A percentile compares a stretch with the other conserved stretches of the same genome.
Evolutionary conservation across 2,113 vertebrate genomes (phyloP).

Genomic region (Oreochromis spilurus): DNA sequence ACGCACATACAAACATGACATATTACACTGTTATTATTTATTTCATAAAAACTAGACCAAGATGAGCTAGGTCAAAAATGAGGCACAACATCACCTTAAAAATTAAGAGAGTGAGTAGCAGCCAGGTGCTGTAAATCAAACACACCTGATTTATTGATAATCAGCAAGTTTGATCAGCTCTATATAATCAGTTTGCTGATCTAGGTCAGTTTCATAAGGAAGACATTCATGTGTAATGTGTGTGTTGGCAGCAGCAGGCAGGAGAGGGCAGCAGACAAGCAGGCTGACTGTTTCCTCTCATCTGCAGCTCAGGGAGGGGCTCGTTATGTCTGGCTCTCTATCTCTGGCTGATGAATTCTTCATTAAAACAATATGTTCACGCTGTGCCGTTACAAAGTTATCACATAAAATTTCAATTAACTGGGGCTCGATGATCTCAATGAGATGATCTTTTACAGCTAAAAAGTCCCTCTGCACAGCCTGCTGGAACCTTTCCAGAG

Average conservation of each 20-base stretch:
- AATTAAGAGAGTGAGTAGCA: background rate
- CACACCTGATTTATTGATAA: background rate
- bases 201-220: background rate
- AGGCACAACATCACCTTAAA: background rate
- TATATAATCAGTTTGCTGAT: background rate
- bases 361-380: slow-evolving; percentile 54
- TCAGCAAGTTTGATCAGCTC: background rate
- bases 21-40: background rate
- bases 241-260: slow-evolving; percentile 30
- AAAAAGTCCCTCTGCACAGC: slow-evolving; percentile 38
- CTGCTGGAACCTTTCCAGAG: slow-evolving; percentile 37
- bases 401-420: slow-evolving; percentile 49
- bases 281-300: slow-evolving; percentile 26
- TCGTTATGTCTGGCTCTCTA: slow-evolving; percentile 42
- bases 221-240: background rate
- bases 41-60: background rate
- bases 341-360: slow-evolving; percentile 54
- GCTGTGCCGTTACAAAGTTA: slow-evolving; percentile 25
- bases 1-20: background rate
- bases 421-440: slow-evolving; percentile 41
- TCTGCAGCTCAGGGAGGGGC: slow-evolving; percentile 42
- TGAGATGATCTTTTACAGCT: slow-evolving; percentile 50
- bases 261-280: slow-evolving; percentile 60
- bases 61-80: background rate
- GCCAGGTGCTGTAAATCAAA: background rate